Evolutionary conservation across 2,113 vertebrate genomes (phyloP).

Genomic region (Myrmophylax atrothorax): DNA sequence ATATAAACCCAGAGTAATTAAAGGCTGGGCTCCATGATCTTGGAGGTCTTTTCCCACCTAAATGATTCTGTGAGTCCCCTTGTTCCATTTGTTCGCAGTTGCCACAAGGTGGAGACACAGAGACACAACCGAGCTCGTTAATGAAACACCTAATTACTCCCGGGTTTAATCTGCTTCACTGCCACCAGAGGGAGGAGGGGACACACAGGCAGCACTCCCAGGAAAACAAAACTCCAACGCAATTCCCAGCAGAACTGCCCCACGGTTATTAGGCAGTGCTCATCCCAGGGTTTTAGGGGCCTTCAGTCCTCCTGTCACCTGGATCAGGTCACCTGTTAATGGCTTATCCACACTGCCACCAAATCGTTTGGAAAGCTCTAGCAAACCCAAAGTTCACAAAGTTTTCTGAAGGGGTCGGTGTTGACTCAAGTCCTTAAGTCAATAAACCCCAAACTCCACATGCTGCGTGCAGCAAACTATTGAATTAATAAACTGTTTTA

Average conservation of each 20-base stretch:
- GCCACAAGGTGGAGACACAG: background rate
- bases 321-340: background rate
- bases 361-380: background rate
- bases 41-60: background rate
- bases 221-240: background rate
- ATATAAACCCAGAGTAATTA: background rate
- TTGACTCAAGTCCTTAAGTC: background rate
- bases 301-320: background rate
- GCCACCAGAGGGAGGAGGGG: conserved; percentile 18
- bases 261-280: background rate
- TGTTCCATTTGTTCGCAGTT: background rate
- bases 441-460: background rate
- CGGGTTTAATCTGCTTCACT: background rate
- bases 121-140: background rate
- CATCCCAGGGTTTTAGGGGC: background rate
- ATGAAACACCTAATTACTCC: background rate
- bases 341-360: background rate
- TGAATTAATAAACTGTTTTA: background rate
- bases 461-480: fast-evolving
- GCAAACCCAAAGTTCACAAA: fast-evolving
- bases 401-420: background rate
- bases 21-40: background rate
- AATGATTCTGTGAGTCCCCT: background rate
- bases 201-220: background rate
- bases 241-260: background rate